Evolutionary conservation across 2,888 invertebrate species (phyloP).

Genomic region (Hirtodrosophila alboralis): DNA sequence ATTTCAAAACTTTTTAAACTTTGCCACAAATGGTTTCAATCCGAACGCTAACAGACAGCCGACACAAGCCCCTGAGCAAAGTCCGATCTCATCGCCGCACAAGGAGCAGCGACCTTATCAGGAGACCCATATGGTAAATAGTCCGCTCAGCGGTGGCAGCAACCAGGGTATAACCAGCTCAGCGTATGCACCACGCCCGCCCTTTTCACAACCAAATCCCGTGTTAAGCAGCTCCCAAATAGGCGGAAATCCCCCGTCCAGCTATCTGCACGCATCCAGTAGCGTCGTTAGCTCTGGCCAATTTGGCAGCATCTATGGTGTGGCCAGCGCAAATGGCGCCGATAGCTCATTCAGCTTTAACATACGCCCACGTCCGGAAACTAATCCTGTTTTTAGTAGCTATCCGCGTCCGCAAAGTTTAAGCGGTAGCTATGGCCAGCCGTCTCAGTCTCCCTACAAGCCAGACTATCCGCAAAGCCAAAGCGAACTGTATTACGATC

Average conservation of each 20-base stretch:
- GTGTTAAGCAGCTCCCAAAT: conserved; percentile 47
- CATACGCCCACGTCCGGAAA: conserved; percentile 77
- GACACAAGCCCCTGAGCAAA: conserved; percentile 33
- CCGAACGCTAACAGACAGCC: conserved; percentile 43
- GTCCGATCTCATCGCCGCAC: conserved; percentile 44
- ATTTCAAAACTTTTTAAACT: conserved; percentile 78
- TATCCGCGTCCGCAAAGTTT: conserved; percentile 50
- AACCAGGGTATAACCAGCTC: conserved; percentile 23
- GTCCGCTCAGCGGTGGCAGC: conserved; percentile 52
- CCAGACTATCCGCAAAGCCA: conserved; percentile 59
- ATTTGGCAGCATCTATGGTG: conserved; percentile 79
- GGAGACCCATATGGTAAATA: conserved; percentile 44
- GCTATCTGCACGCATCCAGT: conserved; percentile 74
- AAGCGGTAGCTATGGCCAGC: conserved; percentile 49
- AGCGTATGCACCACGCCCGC: conserved; percentile 42
- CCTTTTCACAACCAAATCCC: conserved; percentile 44
- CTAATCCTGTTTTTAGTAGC: conserved; percentile 45
- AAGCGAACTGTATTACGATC: conserved; percentile 65
- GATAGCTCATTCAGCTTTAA: conserved; percentile 83
- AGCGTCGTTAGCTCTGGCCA: conserved; percentile 74
- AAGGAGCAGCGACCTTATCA: conserved; percentile 49
- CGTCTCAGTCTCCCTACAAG: conserved; percentile 50
- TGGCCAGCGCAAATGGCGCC: conserved; percentile 77
- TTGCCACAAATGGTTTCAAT: conserved; percentile 71
- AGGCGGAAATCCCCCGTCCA: conserved; percentile 39